A percentile compares a stretch with the other conserved stretches of the same genome.
Conservation (phyloP, 92 coral and sea anemone species). For the Palythoa grandis region DNA sequence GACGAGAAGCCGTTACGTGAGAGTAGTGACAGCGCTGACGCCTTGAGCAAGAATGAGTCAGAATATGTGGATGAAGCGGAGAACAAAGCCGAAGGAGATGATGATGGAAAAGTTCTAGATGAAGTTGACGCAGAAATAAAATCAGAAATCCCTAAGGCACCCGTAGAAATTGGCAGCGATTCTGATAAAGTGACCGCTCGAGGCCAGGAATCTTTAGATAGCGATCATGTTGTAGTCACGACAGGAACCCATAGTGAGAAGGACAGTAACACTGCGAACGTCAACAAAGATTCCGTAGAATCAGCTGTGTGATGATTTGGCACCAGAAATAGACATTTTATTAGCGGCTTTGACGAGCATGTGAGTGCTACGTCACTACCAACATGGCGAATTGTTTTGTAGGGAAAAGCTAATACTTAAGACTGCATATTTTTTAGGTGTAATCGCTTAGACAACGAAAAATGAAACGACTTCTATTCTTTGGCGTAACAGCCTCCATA, state of each 20-base stretch:
- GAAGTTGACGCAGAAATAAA: neutral
- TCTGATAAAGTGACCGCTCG: neutral
- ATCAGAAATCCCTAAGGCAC: neutral
- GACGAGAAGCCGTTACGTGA: neutral
- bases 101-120: neutral
- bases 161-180: neutral
- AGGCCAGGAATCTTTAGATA: neutral
- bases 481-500: too few relatives aligned
- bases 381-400: too few relatives aligned
- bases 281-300: slow-evolving; percentile 19
- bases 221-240: neutral
- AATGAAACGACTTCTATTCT: too few relatives aligned
- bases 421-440: too few relatives aligned
- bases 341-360: too few relatives aligned
- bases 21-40: neutral
- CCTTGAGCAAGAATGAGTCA: neutral
- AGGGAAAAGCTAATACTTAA: too few relatives aligned
- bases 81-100: neutral
- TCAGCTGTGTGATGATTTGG: slow-evolving; percentile 15
- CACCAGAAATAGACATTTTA: too few relatives aligned
- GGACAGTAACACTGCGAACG: neutral
- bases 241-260: neutral
- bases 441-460: too few relatives aligned
- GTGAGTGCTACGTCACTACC: too few relatives aligned
- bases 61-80: neutral